These are phyloP conservation scores for Chrysotoxum bicinctum DNA, from an alignment of 2,888 invertebrate species.

Conservation along the genomic window DNA sequence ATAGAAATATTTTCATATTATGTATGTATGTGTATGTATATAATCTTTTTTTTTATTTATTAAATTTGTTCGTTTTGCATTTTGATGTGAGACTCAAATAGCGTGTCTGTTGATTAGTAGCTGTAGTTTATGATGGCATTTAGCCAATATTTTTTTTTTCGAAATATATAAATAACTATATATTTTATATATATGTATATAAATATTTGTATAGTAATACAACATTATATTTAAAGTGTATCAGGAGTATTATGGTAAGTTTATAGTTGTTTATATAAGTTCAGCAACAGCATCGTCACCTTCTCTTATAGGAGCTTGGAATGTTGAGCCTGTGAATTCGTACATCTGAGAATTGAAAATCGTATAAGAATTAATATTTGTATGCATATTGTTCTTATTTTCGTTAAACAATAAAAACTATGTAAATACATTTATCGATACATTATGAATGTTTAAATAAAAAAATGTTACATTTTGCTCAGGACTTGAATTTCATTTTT, in stretches of 20 bases:
- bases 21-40: slow-evolving; percentile 26
- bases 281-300: slow-evolving; percentile 81
- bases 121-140: slow-evolving; percentile 31
- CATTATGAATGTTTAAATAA: not conserved
- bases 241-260: slow-evolving; percentile 29
- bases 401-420: not conserved
- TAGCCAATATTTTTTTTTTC: slow-evolving; percentile 29
- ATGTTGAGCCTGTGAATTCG: slow-evolving; percentile 85
- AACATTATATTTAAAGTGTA: slow-evolving; percentile 52
- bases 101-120: slow-evolving; percentile 51
- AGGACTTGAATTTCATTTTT: not conserved
- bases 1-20: slow-evolving; percentile 64
- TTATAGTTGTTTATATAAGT: slow-evolving; percentile 77
- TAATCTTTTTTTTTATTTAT: slow-evolving; percentile 25
- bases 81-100: slow-evolving; percentile 43
- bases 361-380: not conserved
- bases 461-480: not conserved
- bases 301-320: slow-evolving; percentile 85
- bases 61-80: slow-evolving; percentile 32
- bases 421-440: not conserved
- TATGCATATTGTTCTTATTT: not conserved
- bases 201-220: slow-evolving; percentile 56
- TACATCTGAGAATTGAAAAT: slow-evolving; percentile 77
- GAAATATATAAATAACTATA: slow-evolving; percentile 40
- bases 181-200: slow-evolving; percentile 34